Evolutionary conservation across 2,113 vertebrate species (phyloP).

Genomic region (Hyperopisus bebe): DNA sequence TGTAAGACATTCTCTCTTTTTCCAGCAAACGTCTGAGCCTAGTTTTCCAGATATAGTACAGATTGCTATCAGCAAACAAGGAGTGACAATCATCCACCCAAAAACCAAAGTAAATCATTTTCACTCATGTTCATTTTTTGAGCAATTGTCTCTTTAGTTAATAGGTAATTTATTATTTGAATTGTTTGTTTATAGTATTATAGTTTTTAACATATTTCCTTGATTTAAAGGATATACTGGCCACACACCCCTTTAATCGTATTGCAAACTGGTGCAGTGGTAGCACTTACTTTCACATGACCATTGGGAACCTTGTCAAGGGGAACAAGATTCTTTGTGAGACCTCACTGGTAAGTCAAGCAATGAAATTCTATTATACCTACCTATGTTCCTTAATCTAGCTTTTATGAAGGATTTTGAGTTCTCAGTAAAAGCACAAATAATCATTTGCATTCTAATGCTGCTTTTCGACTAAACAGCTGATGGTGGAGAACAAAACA

Average conservation of each 20-base stretch:
- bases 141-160: not conserved
- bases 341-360: slow-evolving; percentile 83
- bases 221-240: slow-evolving; percentile 70
- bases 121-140: not conserved
- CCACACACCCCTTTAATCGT: slow-evolving; percentile 77
- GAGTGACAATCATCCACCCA: slow-evolving; percentile 76
- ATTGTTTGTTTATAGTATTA: not conserved
- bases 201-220: not conserved
- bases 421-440: not conserved
- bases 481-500: not conserved
- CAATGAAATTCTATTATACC: not conserved
- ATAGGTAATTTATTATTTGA: not conserved
- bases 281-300: slow-evolving; percentile 96
- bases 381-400: not conserved
- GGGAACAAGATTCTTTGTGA: slow-evolving; percentile 87
- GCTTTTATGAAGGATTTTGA: not conserved
- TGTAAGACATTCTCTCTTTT: slow-evolving; percentile 16
- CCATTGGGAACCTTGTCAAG: slow-evolving; percentile 74
- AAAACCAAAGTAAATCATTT: slow-evolving; percentile 70
- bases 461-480: not conserved
- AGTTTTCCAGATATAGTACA: slow-evolving; percentile 66
- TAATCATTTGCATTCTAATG: not conserved
- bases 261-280: slow-evolving; percentile 95
- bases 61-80: slow-evolving; percentile 82
- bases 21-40: slow-evolving; percentile 83